Conservation (phyloP, 2,797 vertebrate species). For the Pangasius larnaudii region DNA sequence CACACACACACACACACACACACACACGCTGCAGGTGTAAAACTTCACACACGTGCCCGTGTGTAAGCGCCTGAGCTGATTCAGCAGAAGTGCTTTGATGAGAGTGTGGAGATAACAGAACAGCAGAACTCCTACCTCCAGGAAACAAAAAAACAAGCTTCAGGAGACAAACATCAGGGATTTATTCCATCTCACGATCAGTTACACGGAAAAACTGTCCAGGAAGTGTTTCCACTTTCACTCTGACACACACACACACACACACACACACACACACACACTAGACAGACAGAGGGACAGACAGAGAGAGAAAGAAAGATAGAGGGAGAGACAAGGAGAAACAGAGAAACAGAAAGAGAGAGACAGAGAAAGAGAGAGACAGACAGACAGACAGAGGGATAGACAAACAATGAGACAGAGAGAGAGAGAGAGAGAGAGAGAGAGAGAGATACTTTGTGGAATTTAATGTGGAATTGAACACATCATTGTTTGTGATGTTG, state of each 20-base stretch:
- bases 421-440: too few relatives aligned
- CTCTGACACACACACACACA: not conserved
- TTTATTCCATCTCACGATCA: not conserved
- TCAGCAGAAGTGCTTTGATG: not conserved
- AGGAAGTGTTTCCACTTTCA: not conserved
- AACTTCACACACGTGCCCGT: not conserved
- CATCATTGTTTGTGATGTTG: too few relatives aligned
- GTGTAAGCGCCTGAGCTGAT: not conserved
- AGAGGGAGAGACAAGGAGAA: not conserved
- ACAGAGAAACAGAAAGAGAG: not conserved
- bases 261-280: too few relatives aligned
- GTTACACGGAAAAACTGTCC: not conserved
- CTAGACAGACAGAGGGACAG: too few relatives aligned
- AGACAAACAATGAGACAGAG: not conserved
- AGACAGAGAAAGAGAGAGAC: not conserved
- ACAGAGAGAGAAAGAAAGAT: too few relatives aligned
- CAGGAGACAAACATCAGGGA: not conserved
- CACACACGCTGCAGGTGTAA: not conserved
- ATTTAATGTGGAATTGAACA: too few relatives aligned
- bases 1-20: conserved; percentile 5
- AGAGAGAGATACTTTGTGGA: too few relatives aligned
- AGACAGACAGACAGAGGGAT: not conserved
- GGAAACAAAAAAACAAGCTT: not conserved
- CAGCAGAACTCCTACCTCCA: not conserved
- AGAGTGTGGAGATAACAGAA: not conserved